Evolutionary conservation across 2,113 vertebrate species (phyloP), one percentile per base, ranked within the genome.

Genomic region (Tupaia chinensis): DNA sequence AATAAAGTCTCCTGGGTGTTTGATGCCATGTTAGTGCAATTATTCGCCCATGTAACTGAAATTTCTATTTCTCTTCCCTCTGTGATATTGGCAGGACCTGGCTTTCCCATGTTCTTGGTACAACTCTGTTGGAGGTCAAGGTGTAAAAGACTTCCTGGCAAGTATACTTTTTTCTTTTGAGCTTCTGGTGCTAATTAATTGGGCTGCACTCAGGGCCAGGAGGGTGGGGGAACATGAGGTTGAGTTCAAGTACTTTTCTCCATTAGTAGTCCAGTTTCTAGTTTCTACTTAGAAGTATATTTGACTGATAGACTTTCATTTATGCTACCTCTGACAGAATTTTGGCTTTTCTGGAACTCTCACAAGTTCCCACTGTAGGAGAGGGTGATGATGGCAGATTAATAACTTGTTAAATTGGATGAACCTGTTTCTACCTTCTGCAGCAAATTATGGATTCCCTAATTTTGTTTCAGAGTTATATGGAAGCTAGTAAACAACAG

Each of bases 11-110:
- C 58, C 23, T 29, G 19, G 29, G 20, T 66, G 60, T 88, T 95
- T 70, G 34, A 58, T 83, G 44, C 15, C 27, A 80, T 69, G 96
- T 94, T 2, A 17, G 77, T 74, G 63, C 82, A 91, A 94, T 70
- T 85, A 74, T 91, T 96, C 89, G 63, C 74, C 20, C 9, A 63
- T 58, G 9, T 61, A 82, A 44, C 69, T 74, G 61, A 92, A 88
- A 25, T 77, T 86, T 79, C 5, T 23, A 10, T 91, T 93, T 81
- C 32, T 78, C 60, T 94, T 61, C 22, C 14, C 20, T 3, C 72
- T 79, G 16, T 79, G 78, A 63, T 27, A 19, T 0, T 19, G 76
- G 60, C 20, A 87, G 70, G 3, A 78, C 53, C 7, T 70, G 60
- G 12, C 9, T 95, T 83, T 86, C 29, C 56, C 20, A 58, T 9